phyloP scores from a whole-genome alignment of 1,140 invertebrate species.

The Drosophila burlai region DNA sequence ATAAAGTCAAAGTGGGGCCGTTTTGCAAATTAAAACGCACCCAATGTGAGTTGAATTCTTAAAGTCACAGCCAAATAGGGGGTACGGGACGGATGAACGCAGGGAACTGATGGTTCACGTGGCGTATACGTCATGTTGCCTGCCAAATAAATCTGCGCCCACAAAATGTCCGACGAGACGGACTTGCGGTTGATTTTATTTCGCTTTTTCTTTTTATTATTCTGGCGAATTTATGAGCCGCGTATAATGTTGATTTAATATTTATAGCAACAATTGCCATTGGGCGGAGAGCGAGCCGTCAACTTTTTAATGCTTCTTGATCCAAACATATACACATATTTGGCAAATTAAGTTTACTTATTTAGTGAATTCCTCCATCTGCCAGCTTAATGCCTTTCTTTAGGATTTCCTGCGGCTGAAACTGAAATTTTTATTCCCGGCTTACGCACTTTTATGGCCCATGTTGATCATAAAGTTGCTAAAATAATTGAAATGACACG shows the following conservation, averaged over 20 bases:
- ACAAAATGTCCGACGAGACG: conserved; percentile 24
- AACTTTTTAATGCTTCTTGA: conserved; percentile 55
- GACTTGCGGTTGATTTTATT: conserved; percentile 65
- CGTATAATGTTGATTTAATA: conserved; percentile 77
- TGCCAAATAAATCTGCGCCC: conserved; percentile 40
- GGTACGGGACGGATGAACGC: neutral
- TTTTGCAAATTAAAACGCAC: conserved; percentile 45
- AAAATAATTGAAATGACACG: conserved; percentile 75
- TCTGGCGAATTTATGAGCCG: conserved; percentile 68
- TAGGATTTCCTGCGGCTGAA: conserved; percentile 39
- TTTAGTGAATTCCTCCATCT: conserved; percentile 55
- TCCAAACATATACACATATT: conserved; percentile 40
- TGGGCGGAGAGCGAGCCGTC: conserved; percentile 30
- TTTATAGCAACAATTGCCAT: conserved; percentile 70
- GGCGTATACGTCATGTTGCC: conserved; percentile 60
- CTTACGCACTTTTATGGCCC: conserved; percentile 63
- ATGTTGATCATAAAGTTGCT: conserved; percentile 58
- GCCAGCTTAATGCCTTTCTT: conserved; percentile 29
- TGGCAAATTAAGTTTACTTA: conserved; percentile 67
- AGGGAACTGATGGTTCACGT: conserved; percentile 20
- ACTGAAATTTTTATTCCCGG: conserved; percentile 70
- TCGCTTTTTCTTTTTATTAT: conserved; percentile 46
- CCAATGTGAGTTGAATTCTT: conserved; percentile 10
- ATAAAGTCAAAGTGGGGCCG: conserved; percentile 21
- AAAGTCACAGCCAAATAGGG: conserved; percentile 11